These are phyloP conservation scores for Psylliodes chrysocephalus DNA, from an alignment of 2,888 invertebrate genomes.

Conservation along the genomic window DNA sequence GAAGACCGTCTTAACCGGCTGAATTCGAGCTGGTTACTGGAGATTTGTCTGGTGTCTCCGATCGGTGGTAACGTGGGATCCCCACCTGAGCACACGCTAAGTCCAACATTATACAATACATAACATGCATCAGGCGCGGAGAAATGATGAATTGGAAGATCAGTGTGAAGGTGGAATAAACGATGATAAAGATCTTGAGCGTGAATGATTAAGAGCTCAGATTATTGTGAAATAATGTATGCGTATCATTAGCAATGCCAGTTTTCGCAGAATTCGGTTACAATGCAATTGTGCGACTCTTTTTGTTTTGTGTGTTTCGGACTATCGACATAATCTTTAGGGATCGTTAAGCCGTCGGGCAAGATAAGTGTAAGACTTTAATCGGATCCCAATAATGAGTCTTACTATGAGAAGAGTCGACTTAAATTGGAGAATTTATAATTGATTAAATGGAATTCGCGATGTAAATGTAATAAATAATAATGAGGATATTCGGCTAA, in stretches of 20 bases:
- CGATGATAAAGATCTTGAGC: constrained; percentile 53
- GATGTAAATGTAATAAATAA: too few relatives aligned
- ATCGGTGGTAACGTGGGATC: constrained; percentile 45
- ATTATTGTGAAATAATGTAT: constrained; percentile 54
- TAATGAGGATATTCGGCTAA: too few relatives aligned
- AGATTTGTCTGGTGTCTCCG: constrained; percentile 49
- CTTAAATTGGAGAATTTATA: too few relatives aligned
- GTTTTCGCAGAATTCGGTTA: constrained; percentile 24
- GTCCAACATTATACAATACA: constrained; percentile 54
- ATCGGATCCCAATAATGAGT: too few relatives aligned
- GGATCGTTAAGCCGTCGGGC: not conserved
- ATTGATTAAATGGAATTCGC: too few relatives aligned
- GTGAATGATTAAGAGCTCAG: constrained; percentile 56
- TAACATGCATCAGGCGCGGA: constrained; percentile 53
- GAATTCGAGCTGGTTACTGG: constrained; percentile 59
- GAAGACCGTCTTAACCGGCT: constrained; percentile 48
- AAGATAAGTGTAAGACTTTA: constrained; percentile 1
- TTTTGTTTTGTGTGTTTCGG: constrained; percentile 12
- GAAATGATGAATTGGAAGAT: constrained; percentile 58
- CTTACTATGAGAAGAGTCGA: too few relatives aligned
- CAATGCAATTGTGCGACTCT: not conserved
- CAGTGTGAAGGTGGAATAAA: constrained; percentile 59
- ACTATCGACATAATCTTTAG: constrained; percentile 6
- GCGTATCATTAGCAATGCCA: constrained; percentile 51
- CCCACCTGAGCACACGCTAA: constrained; percentile 54